Evolutionary conservation across 2,797 vertebrate species (phyloP).

Genomic region (Acropternis orthonyx): DNA sequence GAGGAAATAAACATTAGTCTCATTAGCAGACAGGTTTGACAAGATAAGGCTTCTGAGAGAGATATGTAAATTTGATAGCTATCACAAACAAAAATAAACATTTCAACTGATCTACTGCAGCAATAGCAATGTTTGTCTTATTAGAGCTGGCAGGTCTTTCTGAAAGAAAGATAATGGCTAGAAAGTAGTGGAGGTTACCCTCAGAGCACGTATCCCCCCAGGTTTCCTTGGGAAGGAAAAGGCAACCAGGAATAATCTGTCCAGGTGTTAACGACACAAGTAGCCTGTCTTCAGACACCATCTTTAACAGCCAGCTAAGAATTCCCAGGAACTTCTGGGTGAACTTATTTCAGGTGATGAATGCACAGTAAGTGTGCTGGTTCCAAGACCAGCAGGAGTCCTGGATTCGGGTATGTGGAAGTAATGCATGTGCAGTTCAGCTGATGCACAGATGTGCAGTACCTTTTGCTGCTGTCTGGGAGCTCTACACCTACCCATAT

Average conservation of each 20-base stretch:
- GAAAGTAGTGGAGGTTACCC: neutral
- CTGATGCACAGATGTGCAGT: neutral
- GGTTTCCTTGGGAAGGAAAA: neutral
- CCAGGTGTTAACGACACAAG: neutral
- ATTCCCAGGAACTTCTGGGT: neutral
- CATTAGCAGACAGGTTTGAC: neutral
- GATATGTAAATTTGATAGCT: neutral
- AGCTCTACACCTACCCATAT: neutral
- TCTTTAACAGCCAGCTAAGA: neutral
- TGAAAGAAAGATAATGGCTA: neutral
- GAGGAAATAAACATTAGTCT: neutral
- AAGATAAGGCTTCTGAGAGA: neutral
- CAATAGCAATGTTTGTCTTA: neutral
- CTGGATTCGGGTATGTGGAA: neutral
- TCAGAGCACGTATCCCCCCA: neutral
- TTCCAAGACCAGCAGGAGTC: neutral
- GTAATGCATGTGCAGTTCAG: neutral
- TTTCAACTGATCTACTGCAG: neutral
- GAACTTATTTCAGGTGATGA: neutral
- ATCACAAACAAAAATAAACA: neutral
- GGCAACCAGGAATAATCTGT: neutral
- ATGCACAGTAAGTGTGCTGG: fast-evolving
- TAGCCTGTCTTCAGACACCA: neutral
- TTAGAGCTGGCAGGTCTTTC: neutral
- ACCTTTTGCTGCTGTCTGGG: neutral